phyloP scores from a whole-genome alignment of 1,140 invertebrate genomes.

The Eriocheir sinensis region DNA sequence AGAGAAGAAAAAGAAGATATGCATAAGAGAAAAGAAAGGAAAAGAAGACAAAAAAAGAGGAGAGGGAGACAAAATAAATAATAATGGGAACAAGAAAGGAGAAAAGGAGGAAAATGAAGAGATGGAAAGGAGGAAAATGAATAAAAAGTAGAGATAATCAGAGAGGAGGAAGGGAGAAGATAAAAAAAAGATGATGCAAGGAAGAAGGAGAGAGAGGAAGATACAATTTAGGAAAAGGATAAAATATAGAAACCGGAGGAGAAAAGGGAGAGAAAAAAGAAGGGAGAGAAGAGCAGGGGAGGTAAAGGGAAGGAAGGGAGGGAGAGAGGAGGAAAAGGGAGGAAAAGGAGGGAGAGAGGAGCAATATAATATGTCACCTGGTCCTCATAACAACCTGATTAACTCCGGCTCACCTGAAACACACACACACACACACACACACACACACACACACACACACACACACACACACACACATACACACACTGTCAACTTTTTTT shows the following conservation, averaged over 20 bases:
- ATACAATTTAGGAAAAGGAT: neutral
- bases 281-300: neutral
- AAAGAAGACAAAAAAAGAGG: too few species aligned
- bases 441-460: too few species aligned
- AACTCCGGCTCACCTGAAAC: too few species aligned
- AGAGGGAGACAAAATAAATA: too few species aligned
- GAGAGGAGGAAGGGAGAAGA: neutral
- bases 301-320: neutral
- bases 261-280: neutral
- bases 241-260: neutral
- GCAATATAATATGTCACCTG: too few species aligned
- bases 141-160: neutral
- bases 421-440: too few species aligned
- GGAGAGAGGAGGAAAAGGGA: neutral
- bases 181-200: neutral
- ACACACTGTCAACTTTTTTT: too few species aligned
- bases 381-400: too few species aligned
- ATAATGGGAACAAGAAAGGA: too few species aligned
- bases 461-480: too few species aligned
- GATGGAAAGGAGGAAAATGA: neutral
- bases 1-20: neutral
- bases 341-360: neutral
- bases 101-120: neutral
- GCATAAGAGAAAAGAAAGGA: neutral
- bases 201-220: neutral